Conservation (phyloP, 2,888 invertebrate genomes). For the Lathronympha strigana region DNA sequence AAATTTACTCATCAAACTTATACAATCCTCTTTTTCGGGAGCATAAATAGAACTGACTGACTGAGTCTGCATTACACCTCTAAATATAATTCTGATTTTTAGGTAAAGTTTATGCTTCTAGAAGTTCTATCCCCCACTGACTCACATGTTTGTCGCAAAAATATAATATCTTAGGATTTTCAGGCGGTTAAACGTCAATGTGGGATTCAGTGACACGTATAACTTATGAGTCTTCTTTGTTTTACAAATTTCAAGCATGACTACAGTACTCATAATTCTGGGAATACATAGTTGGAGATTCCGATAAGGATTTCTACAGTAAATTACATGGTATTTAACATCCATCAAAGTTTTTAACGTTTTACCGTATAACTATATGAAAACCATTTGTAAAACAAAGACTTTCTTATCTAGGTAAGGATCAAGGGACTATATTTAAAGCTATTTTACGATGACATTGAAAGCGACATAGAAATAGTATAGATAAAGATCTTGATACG, state of each 20-base stretch:
- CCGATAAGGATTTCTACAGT: too few species aligned
- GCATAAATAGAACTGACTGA: too few species aligned
- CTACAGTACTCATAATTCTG: too few species aligned
- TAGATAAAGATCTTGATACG: constrained; percentile 68
- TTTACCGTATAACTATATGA: neutral
- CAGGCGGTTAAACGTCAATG: constrained; percentile 2
- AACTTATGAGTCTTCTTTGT: constrained; percentile 17
- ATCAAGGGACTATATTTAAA: constrained; percentile 48
- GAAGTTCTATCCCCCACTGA: neutral
- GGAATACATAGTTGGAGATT: too few species aligned
- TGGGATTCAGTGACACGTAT: neutral
- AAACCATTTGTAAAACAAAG: constrained; percentile 14
- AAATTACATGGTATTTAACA: too few species aligned
- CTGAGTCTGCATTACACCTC: too few species aligned
- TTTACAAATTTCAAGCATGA: constrained; percentile 9
- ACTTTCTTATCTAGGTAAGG: constrained; percentile 24
- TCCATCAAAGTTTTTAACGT: too few species aligned
- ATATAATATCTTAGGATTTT: neutral
- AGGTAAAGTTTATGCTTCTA: neutral
- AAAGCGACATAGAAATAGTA: constrained; percentile 79
- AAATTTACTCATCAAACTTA: too few species aligned
- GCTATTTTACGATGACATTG: constrained; percentile 66
- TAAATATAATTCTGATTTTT: too few species aligned
- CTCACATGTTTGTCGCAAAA: constrained; percentile 6
- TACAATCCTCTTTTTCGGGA: too few species aligned